Evolutionary conservation across 2,797 vertebrate species (phyloP), one percentile per base, ranked within the genome.

Genomic region (Synaphobranchus kaupii): DNA sequence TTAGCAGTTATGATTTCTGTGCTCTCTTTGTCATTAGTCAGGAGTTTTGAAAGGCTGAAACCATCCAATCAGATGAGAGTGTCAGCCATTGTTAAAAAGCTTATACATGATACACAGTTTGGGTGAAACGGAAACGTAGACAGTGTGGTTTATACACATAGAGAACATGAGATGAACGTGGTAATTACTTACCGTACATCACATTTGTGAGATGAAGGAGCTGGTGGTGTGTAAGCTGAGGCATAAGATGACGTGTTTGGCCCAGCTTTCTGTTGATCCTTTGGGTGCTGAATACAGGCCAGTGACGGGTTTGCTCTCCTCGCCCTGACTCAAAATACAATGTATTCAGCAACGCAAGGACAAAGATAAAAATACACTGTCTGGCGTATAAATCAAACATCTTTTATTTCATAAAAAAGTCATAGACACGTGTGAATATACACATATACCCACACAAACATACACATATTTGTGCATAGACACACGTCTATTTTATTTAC

Each of bases 391-490:
- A 76, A 87, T 85, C 60, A 44, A 48, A 85, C 66, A 86, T 31
- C 22, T 80, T 92, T 92, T 89, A 89, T 90, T 90, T 84, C 63
- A 88, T 87, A 88, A 89, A 87, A 90, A 91, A 87, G 86, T 87
- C 87, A 50, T 81, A 84, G 78, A 87, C 87, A 90, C 86, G 34
- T 47, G 15, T 78, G 34, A 3, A 78, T 78, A 44, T 9, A 39
- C 34, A 44, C 47, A 44, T 22, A 78, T 78, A 66, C 63, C 25
- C 63, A n/a, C 63, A 66, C 88, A 39, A 39, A 39, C 39, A 88
- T 73, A 84, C 87, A 91, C 90, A 88, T 91, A 90, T 87, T 90
- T 89, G 86, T n/a, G 54, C 84, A 80, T 66, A 87, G 1, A 83
- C 34, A 87, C 88, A 81, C 88, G 88, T 68, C 44, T 76, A 83